Evolutionary conservation across 1,140 invertebrate genomes (phyloP), one percentile per base, ranked within the genome.

Genomic region (Polyergus mexicanus): DNA sequence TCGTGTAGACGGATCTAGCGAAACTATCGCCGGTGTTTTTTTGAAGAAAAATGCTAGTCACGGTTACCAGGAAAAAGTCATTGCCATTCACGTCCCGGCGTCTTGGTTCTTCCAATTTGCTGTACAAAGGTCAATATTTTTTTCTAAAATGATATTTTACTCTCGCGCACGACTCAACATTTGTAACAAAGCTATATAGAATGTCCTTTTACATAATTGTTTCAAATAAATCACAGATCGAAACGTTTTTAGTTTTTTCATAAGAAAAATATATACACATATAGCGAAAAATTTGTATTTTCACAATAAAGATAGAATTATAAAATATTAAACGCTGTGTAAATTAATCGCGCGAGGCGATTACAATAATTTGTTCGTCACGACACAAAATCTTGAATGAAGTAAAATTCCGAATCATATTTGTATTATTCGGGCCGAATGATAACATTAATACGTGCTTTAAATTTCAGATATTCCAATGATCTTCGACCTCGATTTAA

Each of bases 41-140:
- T 28, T 28, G 0, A 0, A 28, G 25, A 0, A 28, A 28, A 28
- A 0, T 28, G 25, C 25, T 28, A 28, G 0, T 28, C 25, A 28
- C 0, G 25, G 25, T 28, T 28, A 28, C 25, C 25, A 28, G 25
- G 1, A 28, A 28, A 28, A 28, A 28, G 25, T 1, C 25, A 1
- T 28, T 28, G 1, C 1, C 25, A 1, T 28, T 28, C 25, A 28
- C 25, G 25, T 28, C 25, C 25, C 25, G 25, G 25, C 25, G 25
- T 28, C 25, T 28, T 1, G 25, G 25, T 1, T 28, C 25, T 1
- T 89, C 78, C 56, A 78, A 65, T 81, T 72, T 89, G 44, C 77
- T 89, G 22, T 38, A 22, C 35, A 19, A 54, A 62, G 10, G n/a
- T 41, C 35, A 28, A 28, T 56, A 11, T 32, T 32, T 54, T 41